phyloP scores from a whole-genome alignment of 64 coral and sea anemone genomes.

The Exaiptasia diaphana region DNA sequence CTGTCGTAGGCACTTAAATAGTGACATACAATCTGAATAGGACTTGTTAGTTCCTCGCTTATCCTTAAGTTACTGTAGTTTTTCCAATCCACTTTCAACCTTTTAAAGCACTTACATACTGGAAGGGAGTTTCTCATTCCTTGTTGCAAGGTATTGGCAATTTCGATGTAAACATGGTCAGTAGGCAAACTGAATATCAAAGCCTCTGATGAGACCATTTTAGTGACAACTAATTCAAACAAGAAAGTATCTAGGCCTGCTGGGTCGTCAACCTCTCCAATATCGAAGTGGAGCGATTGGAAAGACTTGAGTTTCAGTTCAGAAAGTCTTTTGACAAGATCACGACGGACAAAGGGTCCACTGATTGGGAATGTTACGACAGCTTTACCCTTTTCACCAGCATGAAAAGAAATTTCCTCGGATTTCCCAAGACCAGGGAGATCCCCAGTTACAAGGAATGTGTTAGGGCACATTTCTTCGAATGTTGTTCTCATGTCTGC shows the following conservation, averaged over 20 bases:
- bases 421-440: conserved; percentile 92
- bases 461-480: conserved; percentile 42
- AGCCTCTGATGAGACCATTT: conserved; percentile 56
- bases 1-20: conserved; percentile 58
- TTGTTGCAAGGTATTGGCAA: conserved; percentile 51
- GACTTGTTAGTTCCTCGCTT: conserved; percentile 54
- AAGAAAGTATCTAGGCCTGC: conserved; percentile 48
- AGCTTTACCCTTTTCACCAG: conserved; percentile 37
- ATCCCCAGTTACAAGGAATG: conserved; percentile 64
- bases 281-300: conserved; percentile 77
- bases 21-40: conserved; percentile 74
- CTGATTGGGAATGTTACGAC: conserved; percentile 74
- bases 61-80: conserved; percentile 35
- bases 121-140: conserved; percentile 55
- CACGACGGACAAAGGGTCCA: conserved; percentile 60
- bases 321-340: conserved; percentile 43
- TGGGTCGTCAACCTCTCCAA: conserved; percentile 69
- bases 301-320: conserved; percentile 22
- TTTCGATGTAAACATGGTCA: conserved; percentile 54
- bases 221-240: conserved; percentile 45
- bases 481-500: conserved; percentile 45
- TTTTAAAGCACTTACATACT: conserved; percentile 65
- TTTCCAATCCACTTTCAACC: conserved; percentile 14
- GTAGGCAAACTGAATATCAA: conserved; percentile 52
- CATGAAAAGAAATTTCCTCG: conserved; percentile 56